Conservation (phyloP, 2,113 vertebrate species). For the Felis chaus region DNA sequence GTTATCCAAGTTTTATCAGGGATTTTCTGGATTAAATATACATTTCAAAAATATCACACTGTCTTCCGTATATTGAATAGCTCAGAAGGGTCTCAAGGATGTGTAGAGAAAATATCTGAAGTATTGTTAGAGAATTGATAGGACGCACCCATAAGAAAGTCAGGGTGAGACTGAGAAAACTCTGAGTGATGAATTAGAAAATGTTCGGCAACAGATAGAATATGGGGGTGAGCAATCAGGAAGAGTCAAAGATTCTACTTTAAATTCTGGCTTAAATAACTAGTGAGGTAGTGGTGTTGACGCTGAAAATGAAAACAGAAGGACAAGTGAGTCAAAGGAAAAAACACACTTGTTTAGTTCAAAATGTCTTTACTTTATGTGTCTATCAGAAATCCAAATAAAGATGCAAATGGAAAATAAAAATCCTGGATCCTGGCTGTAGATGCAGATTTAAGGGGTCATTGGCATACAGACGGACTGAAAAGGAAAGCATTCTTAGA, state of each 20-base stretch:
- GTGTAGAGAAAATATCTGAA: neutral
- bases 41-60: neutral
- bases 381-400: neutral
- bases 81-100: neutral
- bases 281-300: neutral
- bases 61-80: neutral
- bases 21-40: neutral
- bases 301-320: neutral
- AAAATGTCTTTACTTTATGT: neutral
- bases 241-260: neutral
- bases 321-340: neutral
- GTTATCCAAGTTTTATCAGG: neutral
- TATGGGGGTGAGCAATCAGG: neutral
- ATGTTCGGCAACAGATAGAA: neutral
- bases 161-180: neutral
- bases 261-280: neutral
- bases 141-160: neutral
- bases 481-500: neutral
- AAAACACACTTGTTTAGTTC: neutral
- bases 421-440: no score
- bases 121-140: neutral
- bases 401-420: neutral
- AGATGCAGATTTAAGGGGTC: neutral
- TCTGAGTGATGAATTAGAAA: neutral
- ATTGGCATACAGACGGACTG: no score